These are phyloP conservation scores for Drosophila tristis DNA, from an alignment of 1,140 invertebrate species.

Conservation along the genomic window DNA sequence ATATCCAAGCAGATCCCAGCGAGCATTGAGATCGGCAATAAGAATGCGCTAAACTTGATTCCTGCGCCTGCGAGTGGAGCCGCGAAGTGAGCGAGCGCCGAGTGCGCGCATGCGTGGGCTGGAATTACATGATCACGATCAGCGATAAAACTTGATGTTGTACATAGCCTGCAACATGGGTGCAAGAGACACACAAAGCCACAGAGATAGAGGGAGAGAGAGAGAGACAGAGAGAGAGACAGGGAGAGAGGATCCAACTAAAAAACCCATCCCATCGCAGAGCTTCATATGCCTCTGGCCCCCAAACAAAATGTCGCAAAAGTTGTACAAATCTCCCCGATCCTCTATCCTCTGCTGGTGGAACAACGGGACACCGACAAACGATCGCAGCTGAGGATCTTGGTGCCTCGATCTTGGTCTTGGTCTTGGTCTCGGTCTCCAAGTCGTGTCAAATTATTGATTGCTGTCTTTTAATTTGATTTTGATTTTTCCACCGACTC, in stretches of 20 bases:
- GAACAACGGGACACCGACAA: conserved; percentile 57
- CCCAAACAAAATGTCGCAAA: conserved; percentile 75
- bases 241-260: conserved; percentile 12
- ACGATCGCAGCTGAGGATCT: conserved; percentile 18
- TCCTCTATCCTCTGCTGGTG: conserved; percentile 21
- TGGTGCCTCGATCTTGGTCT: conserved; percentile 21
- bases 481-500: conserved; percentile 62
- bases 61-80: conserved; percentile 37
- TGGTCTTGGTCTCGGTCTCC: conserved; percentile 30
- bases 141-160: conserved; percentile 84
- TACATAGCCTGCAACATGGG: conserved; percentile 71
- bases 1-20: conserved; percentile 3
- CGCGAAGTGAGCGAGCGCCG: conserved; percentile 54
- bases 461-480: conserved; percentile 79
- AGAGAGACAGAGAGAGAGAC: not conserved
- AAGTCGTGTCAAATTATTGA: conserved; percentile 75
- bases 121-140: conserved; percentile 84
- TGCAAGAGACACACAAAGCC: conserved; percentile 7
- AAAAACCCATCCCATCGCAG: conserved; percentile 5
- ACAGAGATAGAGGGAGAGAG: conserved; percentile 12
- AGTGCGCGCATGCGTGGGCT: conserved; percentile 83
- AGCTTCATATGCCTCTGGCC: conserved; percentile 26
- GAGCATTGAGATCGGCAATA: conserved; percentile 50
- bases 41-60: conserved; percentile 82
- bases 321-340: conserved; percentile 57